Percentiles rank a stretch among this genome's conserved stretches.
Conservation (phyloP, 2,888 invertebrate species). For the Notocelia uddmanniana region DNA sequence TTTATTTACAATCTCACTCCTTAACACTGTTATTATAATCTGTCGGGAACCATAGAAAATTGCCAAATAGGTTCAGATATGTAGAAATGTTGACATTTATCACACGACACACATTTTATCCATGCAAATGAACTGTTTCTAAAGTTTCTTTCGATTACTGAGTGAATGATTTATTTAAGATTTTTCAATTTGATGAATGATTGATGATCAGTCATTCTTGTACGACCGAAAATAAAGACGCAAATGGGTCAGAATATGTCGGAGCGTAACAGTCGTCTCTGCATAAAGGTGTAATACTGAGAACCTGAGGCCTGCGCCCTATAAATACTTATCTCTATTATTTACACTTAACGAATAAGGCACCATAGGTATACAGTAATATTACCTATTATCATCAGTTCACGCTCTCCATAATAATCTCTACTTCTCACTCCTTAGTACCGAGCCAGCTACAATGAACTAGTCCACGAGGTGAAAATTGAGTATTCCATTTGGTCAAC, state of each 20-base stretch:
- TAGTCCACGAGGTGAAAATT: not conserved
- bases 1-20: too few species aligned
- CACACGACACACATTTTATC: too few species aligned
- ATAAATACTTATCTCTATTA: slow-evolving; percentile 68
- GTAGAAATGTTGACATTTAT: too few species aligned
- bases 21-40: too few species aligned
- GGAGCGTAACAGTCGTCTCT: slow-evolving; percentile 6
- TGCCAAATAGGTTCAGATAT: too few species aligned
- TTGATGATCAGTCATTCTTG: not conserved
- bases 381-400: slow-evolving; percentile 35
- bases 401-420: slow-evolving; percentile 10
- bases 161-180: too few species aligned
- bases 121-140: too few species aligned
- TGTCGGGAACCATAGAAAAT: too few species aligned
- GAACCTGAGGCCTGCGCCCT: slow-evolving; percentile 43
- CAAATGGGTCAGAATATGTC: not conserved
- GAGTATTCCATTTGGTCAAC: not conserved
- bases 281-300: slow-evolving; percentile 37
- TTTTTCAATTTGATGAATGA: too few species aligned
- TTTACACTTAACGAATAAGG: slow-evolving; percentile 61
- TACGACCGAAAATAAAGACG: not conserved
- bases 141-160: too few species aligned
- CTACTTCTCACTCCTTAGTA: not conserved
- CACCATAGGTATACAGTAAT: slow-evolving; percentile 50
- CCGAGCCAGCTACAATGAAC: not conserved